These are phyloP conservation scores for Gisinianus flammeolus DNA, from an alignment of 2,888 invertebrate genomes.

Conservation along the genomic window DNA sequence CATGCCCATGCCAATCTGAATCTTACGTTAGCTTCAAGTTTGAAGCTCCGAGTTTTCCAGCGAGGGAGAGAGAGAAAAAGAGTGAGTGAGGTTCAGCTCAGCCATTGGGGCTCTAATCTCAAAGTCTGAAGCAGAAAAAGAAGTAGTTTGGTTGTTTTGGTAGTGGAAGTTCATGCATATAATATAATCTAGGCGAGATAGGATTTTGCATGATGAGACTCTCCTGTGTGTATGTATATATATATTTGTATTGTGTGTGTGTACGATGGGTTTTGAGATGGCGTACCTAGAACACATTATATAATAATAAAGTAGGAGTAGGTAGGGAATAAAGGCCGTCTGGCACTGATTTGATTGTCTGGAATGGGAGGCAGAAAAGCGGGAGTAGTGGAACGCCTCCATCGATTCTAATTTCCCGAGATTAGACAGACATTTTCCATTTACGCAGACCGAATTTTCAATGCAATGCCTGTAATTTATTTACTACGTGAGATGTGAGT, in stretches of 20 bases:
- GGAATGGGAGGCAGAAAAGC: constrained; percentile 36
- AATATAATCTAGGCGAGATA: constrained; percentile 32
- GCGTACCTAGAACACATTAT: constrained; percentile 37
- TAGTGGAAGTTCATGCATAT: constrained; percentile 19
- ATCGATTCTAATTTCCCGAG: constrained; percentile 51
- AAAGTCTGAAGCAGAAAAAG: not conserved
- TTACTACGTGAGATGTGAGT: constrained; percentile 44
- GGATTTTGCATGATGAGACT: constrained; percentile 39
- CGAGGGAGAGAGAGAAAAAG: not conserved
- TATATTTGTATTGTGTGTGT: too few species aligned
- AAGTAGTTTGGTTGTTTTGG: not conserved
- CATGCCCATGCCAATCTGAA: constrained; percentile 4
- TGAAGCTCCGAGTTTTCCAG: not conserved
- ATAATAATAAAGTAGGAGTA: constrained; percentile 43
- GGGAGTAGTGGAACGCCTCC: constrained; percentile 42
- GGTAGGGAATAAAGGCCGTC: constrained; percentile 46
- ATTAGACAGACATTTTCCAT: constrained; percentile 50
- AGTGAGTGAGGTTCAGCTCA: too few species aligned
- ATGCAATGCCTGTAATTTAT: constrained; percentile 42
- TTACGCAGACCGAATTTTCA: constrained; percentile 42
- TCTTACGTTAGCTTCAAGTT: not conserved
- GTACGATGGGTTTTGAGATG: constrained; percentile 16
- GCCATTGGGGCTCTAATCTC: not conserved
- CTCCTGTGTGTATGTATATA: constrained; percentile 12
- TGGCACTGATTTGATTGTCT: constrained; percentile 50